Base-by-base conservation (phyloP, 2,113 vertebrate species). In the Erythrocercus mccallii region DNA sequence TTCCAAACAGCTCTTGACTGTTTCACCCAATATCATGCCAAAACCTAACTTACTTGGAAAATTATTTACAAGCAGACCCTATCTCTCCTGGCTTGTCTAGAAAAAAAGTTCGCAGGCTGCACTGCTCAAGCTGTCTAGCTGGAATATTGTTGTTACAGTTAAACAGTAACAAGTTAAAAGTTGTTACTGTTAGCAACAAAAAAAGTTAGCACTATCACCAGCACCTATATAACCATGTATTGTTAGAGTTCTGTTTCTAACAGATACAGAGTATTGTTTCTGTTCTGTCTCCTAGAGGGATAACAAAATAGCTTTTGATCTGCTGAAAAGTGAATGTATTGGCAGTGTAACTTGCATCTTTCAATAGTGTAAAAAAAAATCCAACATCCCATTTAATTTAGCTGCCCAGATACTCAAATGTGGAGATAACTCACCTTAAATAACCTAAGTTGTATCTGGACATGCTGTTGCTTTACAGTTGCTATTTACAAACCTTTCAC, bases 351-450 rank as follows among this genome's bases (percentile, higher is more conserved):
- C 14, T 79, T 90, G 8, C 0, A 4, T 60, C 11, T 72, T 72
- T 58, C 70, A 71, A 61, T 51, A 37, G 6, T 24, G 19, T 37
- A 6, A 62, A 57, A n/a, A n/a, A 48, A 44, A 61, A 19, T 37
- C 24, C 21, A 40, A 16, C 53, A 13, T 22, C 11, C 16, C 44
- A 6, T 60, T 80, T 21, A 54, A 5, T 88, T 81, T 70, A 88
- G 18, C 16, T 79, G 48, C 51, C 22, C 12, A 28, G 18, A 35
- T 84, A 65, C n/a, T 81, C 10, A 60, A 35, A 45, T 27, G 20
- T 88, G 58, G 61, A 83, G 91, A 79, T 92, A 94, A 69, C 18
- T 27, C 50, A 54, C 74, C 86, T 90, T 81, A 90, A 92, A 96
- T 96, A 90, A 86, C 60, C 65, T 73, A 57, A 10, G 6, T 65